Evolutionary conservation across 2,113 vertebrate genomes (phyloP), one percentile per base, ranked within the genome.

Genomic region (Mormoops blainvillei): DNA sequence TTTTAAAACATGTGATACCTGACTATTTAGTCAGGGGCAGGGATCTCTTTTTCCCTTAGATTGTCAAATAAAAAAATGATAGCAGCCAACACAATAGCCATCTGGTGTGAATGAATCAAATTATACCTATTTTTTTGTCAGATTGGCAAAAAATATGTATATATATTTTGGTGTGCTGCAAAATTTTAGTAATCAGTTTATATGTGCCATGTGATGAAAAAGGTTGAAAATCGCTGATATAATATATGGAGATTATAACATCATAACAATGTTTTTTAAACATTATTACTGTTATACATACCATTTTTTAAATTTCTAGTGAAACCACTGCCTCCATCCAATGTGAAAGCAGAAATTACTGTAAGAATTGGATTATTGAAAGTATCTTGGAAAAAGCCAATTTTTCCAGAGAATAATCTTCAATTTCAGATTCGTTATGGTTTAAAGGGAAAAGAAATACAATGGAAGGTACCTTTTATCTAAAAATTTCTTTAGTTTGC

Each of bases 361-460:
- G 96, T 52, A 87, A 98, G 98, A 5, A 94, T 76, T 7, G 99
- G 99, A 56, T 97, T 98, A 93, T 98, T 99, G 94, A 98, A 83
- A 7, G 97, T 99, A 50, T 98, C 98, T 50, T 99, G 99, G 99
- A 93, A 91, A 70, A 98, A 97, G 33, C 99, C 99, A 0, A 1
- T 71, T 0, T 98, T 99, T 73, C 98, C 99, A 5, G 98, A 84
- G 12, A 96, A 98, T 3, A 98, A 98, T 0, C 97, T 99, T 65
- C 97, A 98, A 31, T 99, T 98, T 97, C 99, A 99, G 98, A 98
- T 99, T 89, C 99, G 97, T 8, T 99, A 99, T 45, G 58, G 97
- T 0, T 87, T 97, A 94, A 91, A 26, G 67, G 98, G 96, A 91
- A 96, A 97, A 26, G 97, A 97, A 31, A 54, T 87, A 0, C 94